These are phyloP conservation scores for Drosophila formosana DNA, from an alignment of 2,888 invertebrate genomes.

Conservation along the genomic window DNA sequence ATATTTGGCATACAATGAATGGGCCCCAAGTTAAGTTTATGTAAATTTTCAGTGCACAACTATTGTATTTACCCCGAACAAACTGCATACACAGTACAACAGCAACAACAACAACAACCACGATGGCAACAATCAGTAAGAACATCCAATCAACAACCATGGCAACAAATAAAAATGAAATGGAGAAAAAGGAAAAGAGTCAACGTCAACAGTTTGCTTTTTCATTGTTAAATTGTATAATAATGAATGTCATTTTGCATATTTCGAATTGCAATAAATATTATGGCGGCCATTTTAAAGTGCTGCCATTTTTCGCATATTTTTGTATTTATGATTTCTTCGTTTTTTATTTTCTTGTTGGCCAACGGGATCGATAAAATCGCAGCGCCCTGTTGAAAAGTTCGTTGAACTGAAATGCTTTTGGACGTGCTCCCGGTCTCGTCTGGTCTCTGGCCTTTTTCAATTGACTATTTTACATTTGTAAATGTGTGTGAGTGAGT, in stretches of 20 bases:
- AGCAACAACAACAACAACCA: slow-evolving; percentile 24
- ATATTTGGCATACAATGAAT: slow-evolving; percentile 73
- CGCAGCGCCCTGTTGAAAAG: slow-evolving; percentile 36
- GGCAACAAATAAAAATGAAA: slow-evolving; percentile 15
- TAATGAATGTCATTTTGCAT: slow-evolving; percentile 39
- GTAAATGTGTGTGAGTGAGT: slow-evolving; percentile 4
- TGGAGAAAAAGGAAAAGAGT: slow-evolving; percentile 28
- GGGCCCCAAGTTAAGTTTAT: slow-evolving; percentile 59
- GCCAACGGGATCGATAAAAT: slow-evolving; percentile 48
- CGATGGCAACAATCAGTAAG: slow-evolving; percentile 39
- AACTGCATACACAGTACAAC: slow-evolving; percentile 52
- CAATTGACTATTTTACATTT: slow-evolving; percentile 67
- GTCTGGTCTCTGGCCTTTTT: slow-evolving; percentile 47
- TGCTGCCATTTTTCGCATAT: slow-evolving; percentile 28
- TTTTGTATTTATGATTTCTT: background rate
- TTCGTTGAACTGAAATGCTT: slow-evolving; percentile 68
- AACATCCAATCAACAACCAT: slow-evolving; percentile 57
- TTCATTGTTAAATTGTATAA: slow-evolving; percentile 47
- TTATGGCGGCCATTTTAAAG: slow-evolving; percentile 70
- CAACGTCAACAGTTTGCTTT: slow-evolving; percentile 32
- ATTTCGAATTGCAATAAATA: slow-evolving; percentile 64
- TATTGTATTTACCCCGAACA: slow-evolving; percentile 37
- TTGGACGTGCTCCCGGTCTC: slow-evolving; percentile 20
- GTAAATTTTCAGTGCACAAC: slow-evolving; percentile 56
- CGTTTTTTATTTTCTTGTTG: background rate